Conservation (phyloP, 2,888 invertebrate genomes). For the Ellobium chinense region DNA sequence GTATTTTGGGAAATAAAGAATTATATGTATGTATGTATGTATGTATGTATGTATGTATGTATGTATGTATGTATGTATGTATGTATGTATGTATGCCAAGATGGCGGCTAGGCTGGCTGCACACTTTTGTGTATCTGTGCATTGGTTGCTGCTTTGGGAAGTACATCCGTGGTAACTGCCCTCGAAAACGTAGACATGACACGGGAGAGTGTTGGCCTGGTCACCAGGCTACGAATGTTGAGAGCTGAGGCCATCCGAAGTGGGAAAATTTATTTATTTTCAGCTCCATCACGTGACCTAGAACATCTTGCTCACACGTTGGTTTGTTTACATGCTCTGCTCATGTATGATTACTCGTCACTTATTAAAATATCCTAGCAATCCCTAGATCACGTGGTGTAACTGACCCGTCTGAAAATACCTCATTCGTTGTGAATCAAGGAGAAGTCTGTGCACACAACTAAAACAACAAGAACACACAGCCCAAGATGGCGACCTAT, state of each 20-base stretch:
- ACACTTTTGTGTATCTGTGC: neutral
- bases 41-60: neutral
- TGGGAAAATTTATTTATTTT: no score
- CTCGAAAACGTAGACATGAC: neutral
- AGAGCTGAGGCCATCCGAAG: neutral
- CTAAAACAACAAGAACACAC: no score
- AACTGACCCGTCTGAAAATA: no score
- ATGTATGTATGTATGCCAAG: neutral
- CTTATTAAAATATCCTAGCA: no score
- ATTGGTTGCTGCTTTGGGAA: neutral
- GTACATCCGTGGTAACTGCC: neutral
- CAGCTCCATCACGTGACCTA: no score
- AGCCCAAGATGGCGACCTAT: neutral
- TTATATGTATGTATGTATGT: neutral
- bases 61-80: conserved; percentile 12
- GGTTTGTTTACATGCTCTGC: no score
- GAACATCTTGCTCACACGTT: no score
- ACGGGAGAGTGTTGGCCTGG: neutral
- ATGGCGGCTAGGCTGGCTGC: neutral
- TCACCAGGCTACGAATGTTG: neutral
- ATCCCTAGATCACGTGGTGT: no score
- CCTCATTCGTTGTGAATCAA: neutral
- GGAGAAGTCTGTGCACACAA: neutral
- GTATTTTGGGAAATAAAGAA: no score
- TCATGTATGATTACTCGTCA: no score